Evolutionary conservation across 2,113 vertebrate species (phyloP), one percentile per base, ranked within the genome.

Genomic region (Oncorhynchus nerka): DNA sequence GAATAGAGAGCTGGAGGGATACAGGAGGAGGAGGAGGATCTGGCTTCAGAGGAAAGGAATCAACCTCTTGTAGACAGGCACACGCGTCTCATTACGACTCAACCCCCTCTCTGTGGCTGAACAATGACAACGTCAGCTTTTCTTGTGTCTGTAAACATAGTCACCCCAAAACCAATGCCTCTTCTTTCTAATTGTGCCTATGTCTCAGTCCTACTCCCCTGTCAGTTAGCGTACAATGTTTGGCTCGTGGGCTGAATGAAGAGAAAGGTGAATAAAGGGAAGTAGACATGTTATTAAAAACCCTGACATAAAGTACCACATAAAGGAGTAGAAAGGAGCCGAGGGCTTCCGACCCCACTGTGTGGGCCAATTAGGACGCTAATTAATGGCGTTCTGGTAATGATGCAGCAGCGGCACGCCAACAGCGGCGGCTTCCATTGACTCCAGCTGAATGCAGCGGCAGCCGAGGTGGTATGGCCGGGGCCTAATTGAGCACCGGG

Each of bases 361-460:
- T 90, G 90, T 90, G 88, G 85, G 90, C 95, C 94, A 96, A 94
- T 97, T 95, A 95, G 91, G 88, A 19, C 87, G 90, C 80, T 96
- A 95, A 96, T 97, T 97, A 97, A 95, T 89, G 92, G 90, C 71
- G 91, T 73, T 77, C 70, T 86, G 91, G 93, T 97, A 96, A 97
- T 94, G 95, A 95, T 91, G 89, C 79, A 8, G 84, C 91, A 62
- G 86, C 78, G 86, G 86, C 92, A 89, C 90, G 92, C 91, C 86
- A 81, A 83, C 89, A 89, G 39, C 39, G 9, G 39, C 9, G 1
- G 92, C 92, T 91, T 93, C 91, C 92, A 92, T 93, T 95, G 94
- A 94, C 92, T 93, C 89, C 77, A 79, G 88, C 89, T 95, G 94
- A 96, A 95, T 92, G 93, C 89, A 79, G 85, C 28, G 15, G 72